Base-by-base conservation (phyloP, 1,140 invertebrate species). In the Charaxes varanes region DNA sequence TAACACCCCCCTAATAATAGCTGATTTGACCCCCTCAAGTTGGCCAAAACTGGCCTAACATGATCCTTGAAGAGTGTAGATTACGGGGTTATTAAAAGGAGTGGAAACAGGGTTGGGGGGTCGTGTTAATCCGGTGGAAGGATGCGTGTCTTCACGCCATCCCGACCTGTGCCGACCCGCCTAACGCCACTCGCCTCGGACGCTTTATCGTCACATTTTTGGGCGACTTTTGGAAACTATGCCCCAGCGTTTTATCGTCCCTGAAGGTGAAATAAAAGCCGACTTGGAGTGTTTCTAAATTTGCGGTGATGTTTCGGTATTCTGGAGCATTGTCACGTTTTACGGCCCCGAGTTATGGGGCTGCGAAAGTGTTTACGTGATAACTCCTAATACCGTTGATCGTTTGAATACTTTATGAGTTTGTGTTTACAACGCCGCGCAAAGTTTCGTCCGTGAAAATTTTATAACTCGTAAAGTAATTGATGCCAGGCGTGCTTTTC, bases 121-220 rank as follows among this genome's bases (percentile, higher is more conserved):
- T 67, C 63, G 43, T 10, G n/a, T 4, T 35, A 28, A 26, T 14
- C 33, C 66, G 73, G 63, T 47, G 26, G 27, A 43, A 21, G 46
- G 46, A 68, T 79, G 73, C 73, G 77, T 81, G 74, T 60, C 50
- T 65, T 38, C 30, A 40, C 49, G 48, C 70, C 64, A 79, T 81
- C 68, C 55, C 37, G 45, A 35, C 55, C 60, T 70, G 56, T 41
- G 43, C 43, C 42, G 40, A 38, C 46, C 41, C 21, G 57, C 51
- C 70, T 66, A 74, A 72, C 66, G 62, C 69, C 72, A 77, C 76
- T 80, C 78, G 71, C 78, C 66, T 69, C 37, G 62, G 64, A 58
- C 66, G 62, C 76, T 73, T 69, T 76, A 73, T 68, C 62, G 71
- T 74, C 71, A 77, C 73, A 78, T 70, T 61, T 58, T 63, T 54